Base-by-base conservation (phyloP, 2,797 vertebrate species). In the Epinephelus awoara region DNA sequence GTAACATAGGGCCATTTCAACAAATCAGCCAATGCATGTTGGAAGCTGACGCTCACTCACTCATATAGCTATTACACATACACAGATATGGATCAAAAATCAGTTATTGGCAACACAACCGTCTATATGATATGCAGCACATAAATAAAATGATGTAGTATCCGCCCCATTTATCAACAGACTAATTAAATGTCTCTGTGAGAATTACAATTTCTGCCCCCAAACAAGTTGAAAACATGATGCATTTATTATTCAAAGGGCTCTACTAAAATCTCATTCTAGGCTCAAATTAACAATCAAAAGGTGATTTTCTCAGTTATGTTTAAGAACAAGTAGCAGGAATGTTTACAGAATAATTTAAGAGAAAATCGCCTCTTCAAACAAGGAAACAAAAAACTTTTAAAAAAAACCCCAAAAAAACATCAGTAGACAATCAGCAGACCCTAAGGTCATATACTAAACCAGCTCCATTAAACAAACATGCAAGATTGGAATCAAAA, bases 301-400 rank as follows among this genome's bases (percentile, higher is more conserved):
- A 66, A 64, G 4, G 57, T 42, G 3, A 59, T 68, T 70, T 56
- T 75, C 12, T 75, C 1, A 73, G 21, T 64, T 50, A 50, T 44
- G 14, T 52, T 72, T 44, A 57, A 64, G 18, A 76, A 56, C 15
- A 68, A 10, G 40, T 57, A 18, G 42, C n/a, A 68, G 75, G 73
- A 88, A 81, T 84, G 74, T 73, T 81, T 63, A 75, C 1, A 75
- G 38, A 62, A 62, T 79, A 76, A 59, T 79, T 77, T 61, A 59
- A 67, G 15, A 77, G 1, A 14, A 70, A 75, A 74, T 50, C 3
- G 64, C 17, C 11, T 50, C n/a, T 62, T 44, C 18, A 62, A 59
- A 61, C 15, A 67, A 56, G 34, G 19, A 6, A 46, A 25, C 44
- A 23, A 15, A 2, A 9, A 72, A 38, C 54, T 5, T 5, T 17